phyloP scores from a whole-genome alignment of 2,888 invertebrate genomes.

The Callyntrura sp. region DNA sequence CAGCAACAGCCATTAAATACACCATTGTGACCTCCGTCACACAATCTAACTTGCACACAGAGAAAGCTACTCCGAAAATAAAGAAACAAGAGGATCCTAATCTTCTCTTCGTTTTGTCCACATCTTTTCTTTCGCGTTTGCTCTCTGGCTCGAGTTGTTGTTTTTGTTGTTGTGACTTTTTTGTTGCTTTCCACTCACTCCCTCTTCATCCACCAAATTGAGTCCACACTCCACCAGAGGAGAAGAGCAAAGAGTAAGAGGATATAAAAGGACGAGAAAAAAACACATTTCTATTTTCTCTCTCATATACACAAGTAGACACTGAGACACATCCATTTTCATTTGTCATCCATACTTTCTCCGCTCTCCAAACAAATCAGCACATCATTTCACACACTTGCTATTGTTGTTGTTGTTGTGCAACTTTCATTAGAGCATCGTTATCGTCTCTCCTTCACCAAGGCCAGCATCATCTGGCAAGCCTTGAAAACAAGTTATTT shows the following conservation, averaged over 20 bases:
- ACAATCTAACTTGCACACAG: neutral
- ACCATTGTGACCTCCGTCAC: no score
- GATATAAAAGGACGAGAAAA: neutral
- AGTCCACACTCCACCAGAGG: neutral
- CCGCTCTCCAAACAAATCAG: neutral
- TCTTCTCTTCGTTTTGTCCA: neutral
- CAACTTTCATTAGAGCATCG: neutral
- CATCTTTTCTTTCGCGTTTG: neutral
- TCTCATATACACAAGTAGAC: neutral
- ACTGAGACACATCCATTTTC: neutral
- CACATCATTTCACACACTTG: no score
- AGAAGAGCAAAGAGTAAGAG: neutral
- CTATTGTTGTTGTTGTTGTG: neutral
- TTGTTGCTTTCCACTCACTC: neutral
- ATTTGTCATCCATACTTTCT: neutral
- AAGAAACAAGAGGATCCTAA: neutral
- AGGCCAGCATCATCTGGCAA: no score
- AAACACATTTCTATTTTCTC: neutral
- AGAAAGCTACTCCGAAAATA: neutral
- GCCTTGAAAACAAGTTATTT: no score
- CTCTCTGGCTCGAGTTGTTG: slow-evolving; percentile 10
- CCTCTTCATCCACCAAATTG: neutral
- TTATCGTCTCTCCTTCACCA: neutral
- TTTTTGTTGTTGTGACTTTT: neutral
- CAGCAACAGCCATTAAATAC: neutral